Conservation (phyloP, 2,797 vertebrate genomes). For the Tinamus major region DNA sequence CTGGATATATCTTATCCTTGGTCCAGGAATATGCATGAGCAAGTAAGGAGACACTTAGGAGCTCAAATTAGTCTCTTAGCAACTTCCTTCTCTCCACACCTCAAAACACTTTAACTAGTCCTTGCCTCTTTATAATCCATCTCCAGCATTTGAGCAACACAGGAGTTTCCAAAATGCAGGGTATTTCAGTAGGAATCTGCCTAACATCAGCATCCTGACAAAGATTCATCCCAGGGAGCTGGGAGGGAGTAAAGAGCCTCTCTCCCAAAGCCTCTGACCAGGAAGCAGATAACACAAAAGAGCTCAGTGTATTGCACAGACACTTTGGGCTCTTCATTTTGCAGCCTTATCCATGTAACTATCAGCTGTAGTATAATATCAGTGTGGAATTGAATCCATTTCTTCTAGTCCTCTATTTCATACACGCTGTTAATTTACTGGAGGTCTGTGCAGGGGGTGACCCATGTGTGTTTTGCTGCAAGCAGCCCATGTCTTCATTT, state of each 20-base stretch:
- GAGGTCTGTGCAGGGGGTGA: neutral
- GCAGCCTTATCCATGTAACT: neutral
- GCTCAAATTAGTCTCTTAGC: conserved; percentile 59
- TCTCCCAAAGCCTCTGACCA: neutral
- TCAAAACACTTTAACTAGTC: conserved; percentile 36
- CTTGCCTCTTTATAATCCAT: conserved; percentile 55
- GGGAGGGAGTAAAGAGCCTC: neutral
- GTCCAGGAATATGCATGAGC: conserved; percentile 56
- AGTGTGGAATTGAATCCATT: neutral
- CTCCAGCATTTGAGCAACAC: conserved; percentile 17
- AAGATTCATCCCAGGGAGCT: neutral
- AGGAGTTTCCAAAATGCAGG: conserved; percentile 11
- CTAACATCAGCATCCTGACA: neutral
- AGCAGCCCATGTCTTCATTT: neutral
- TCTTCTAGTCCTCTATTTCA: neutral
- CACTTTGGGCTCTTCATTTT: neutral
- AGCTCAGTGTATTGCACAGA: neutral
- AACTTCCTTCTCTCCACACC: conserved; percentile 62
- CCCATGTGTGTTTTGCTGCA: neutral
- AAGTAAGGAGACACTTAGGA: conserved; percentile 61
- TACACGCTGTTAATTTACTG: neutral
- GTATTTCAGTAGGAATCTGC: neutral
- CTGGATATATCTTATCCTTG: neutral
- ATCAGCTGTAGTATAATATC: neutral
- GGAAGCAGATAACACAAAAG: neutral